Evolutionary conservation across 2,888 invertebrate species (phyloP).

Genomic region (Drosophila macrospina): DNA sequence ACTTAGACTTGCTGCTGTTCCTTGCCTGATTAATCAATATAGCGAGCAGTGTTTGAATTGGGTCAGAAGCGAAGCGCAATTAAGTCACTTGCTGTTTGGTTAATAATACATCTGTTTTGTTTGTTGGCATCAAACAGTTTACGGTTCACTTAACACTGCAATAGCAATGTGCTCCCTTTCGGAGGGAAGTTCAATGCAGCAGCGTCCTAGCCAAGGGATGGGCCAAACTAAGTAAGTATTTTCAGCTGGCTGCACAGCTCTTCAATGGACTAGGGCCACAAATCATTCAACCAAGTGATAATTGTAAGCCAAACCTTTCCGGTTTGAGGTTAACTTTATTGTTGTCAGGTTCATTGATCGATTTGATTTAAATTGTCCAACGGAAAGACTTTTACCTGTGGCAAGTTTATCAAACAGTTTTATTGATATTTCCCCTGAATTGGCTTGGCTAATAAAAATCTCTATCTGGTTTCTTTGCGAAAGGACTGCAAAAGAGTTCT

Average conservation of each 20-base stretch:
- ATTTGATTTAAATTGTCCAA: conserved; percentile 2
- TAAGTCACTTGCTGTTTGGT: conserved; percentile 38
- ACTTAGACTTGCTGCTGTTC: not conserved
- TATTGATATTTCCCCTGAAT: not conserved
- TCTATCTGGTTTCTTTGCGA: not conserved
- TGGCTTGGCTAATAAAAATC: not conserved
- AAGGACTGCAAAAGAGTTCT: not conserved
- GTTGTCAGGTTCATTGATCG: conserved; percentile 33
- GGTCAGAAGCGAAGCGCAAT: conserved; percentile 56
- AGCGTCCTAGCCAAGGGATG: conserved; percentile 12
- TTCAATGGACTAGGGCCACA: conserved; percentile 33
- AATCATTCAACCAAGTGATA: conserved; percentile 48
- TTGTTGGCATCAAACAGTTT: conserved; percentile 52
- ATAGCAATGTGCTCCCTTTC: conserved; percentile 14
- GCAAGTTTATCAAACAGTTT: not conserved
- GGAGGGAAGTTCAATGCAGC: conserved; percentile 18
- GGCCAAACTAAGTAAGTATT: conserved; percentile 39
- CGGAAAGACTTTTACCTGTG: not conserved
- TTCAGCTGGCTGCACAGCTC: conserved; percentile 66
- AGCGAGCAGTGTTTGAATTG: conserved; percentile 40
- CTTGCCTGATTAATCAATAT: conserved; percentile 9
- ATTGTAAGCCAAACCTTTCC: conserved; percentile 47
- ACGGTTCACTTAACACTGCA: conserved; percentile 68
- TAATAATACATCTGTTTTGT: conserved; percentile 47
- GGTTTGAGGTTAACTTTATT: conserved; percentile 46